Evolutionary conservation across 2,113 vertebrate species (phyloP), one percentile per base, ranked within the genome.

Genomic region (Gymnorhina tibicen): DNA sequence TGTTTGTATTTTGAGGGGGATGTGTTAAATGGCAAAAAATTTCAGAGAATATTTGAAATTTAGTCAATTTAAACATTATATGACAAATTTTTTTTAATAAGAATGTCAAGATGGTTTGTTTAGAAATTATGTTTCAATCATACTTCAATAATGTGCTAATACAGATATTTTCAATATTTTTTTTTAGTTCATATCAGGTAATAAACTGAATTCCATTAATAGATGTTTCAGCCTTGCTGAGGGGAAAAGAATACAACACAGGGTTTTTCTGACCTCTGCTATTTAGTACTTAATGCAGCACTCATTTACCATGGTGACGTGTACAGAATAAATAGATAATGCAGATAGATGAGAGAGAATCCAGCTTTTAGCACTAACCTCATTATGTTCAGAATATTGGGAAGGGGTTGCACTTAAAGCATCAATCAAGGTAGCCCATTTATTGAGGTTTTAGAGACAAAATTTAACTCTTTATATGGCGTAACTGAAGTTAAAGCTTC

Each of bases 341-440:
- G 92, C 84, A 78, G 93, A 93, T 27, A 92, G 83, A 96, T 93
- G 93, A 90, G 93, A 88, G 55, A 66, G 78, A 96, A 93, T 73
- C 83, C 88, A 95, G 95, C 95, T 96, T 91, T 97, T 95, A 97
- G 75, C 85, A 66, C 75, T 94, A 96, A 95, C 96, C 90, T 96
- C 91, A 81, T 93, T 95, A 94, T 49, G 73, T 79, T 91, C 88
- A 89, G 92, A 94, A 92, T 92, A 81, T 56, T 92, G 86, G 76
- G 85, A 60, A 80, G 83, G 68, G 85, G 64, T 85, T 93, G 93
- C 83, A 92, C 91, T 96, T 96, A 85, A 81, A 89, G 28, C 77
- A 94, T 94, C 95, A 74, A 91, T 93, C 93, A 96, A 79, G 70
- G 55, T 39, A 93, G 81, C 41, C 56, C 49, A 23, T 91, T 91